These are phyloP conservation scores for Sparidentex hasta DNA, from an alignment of 2,797 vertebrate species.

Conservation along the genomic window DNA sequence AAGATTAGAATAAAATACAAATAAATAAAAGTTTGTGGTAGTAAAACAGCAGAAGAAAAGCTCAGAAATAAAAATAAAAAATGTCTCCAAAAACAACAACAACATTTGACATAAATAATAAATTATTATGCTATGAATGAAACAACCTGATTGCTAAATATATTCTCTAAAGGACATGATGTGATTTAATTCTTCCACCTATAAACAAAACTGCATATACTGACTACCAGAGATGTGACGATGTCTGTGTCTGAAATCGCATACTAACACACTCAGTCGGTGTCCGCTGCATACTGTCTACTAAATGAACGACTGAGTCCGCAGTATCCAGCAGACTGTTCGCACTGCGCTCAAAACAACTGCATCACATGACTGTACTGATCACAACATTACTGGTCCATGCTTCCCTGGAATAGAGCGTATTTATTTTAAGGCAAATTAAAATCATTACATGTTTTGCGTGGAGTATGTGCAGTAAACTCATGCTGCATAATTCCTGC, in stretches of 20 bases:
- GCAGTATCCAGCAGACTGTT: too few species aligned
- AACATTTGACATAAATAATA: conserved; percentile 56
- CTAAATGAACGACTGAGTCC: too few species aligned
- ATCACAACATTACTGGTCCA: too few species aligned
- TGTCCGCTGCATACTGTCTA: too few species aligned
- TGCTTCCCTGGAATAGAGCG: too few species aligned
- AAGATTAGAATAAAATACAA: conserved; percentile 45
- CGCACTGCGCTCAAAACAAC: too few species aligned
- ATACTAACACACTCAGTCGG: too few species aligned
- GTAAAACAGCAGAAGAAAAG: conserved; percentile 59
- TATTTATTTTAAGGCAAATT: too few species aligned
- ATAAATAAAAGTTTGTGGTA: conserved; percentile 71
- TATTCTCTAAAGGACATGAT: conserved; percentile 33
- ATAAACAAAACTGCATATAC: conserved; percentile 47
- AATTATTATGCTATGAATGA: conserved; percentile 39
- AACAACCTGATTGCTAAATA: conserved; percentile 32
- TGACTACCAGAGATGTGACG: conserved; percentile 40
- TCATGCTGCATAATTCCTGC: too few species aligned
- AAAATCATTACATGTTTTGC: too few species aligned
- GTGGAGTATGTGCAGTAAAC: too few species aligned
- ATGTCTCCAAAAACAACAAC: conserved; percentile 19
- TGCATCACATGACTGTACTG: too few species aligned
- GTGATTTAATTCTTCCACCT: conserved; percentile 2
- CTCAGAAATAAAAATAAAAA: conserved; percentile 45
- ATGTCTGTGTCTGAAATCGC: neutral